phyloP scores from a whole-genome alignment of 2,797 vertebrate species.

The Iguana delicatissima region DNA sequence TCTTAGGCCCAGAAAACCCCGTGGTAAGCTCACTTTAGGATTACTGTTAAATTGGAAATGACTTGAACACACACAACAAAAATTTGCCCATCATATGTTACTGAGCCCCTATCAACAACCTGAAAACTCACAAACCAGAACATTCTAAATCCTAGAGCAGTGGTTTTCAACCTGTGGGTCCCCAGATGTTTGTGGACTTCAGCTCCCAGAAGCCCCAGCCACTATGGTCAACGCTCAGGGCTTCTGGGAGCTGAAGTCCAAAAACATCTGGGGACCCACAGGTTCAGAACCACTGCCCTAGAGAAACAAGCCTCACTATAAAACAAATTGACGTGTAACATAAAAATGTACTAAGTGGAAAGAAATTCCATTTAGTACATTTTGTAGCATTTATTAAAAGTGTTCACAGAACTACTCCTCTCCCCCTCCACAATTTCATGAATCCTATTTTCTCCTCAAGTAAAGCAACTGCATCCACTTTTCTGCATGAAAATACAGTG shows the following conservation, averaged over 20 bases:
- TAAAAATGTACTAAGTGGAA: background rate
- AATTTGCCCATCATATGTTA: background rate
- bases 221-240: no score
- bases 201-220: no score
- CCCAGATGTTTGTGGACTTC: no score
- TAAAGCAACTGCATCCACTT: background rate
- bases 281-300: no score
- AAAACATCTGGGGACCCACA: no score
- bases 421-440: background rate
- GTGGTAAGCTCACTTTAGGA: no score
- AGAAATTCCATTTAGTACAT: background rate
- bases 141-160: background rate
- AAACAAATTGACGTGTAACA: background rate
- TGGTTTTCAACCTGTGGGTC: no score
- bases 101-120: background rate
- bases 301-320: background rate
- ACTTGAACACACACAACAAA: no score
- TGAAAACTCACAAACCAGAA: background rate
- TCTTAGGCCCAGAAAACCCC: no score
- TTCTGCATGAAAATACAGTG: background rate
- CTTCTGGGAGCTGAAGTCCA: no score
- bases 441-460: background rate
- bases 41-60: no score
- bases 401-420: background rate
- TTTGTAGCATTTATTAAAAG: background rate